These are phyloP conservation scores for Dermolepida albohirtum DNA, from an alignment of 2,888 invertebrate genomes.

Conservation along the genomic window DNA sequence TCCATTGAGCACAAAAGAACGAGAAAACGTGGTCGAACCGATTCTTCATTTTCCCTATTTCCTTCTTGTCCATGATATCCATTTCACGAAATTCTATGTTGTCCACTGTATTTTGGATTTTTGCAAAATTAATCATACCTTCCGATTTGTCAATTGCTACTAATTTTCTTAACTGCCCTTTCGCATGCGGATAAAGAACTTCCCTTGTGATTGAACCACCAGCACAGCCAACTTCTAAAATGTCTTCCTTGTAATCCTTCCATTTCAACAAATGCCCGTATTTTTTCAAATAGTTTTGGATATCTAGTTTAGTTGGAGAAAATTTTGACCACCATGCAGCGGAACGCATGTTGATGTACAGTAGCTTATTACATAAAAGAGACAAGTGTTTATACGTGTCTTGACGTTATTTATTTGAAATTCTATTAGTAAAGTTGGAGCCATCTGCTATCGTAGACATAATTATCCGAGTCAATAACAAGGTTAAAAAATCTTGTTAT, in stretches of 20 bases:
- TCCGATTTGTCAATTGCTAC: slow-evolving; percentile 4
- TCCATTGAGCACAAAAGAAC: slow-evolving; percentile 2
- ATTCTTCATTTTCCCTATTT: neutral
- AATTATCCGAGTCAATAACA: too few relatives aligned
- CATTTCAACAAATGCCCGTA: neutral
- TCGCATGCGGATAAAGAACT: slow-evolving; percentile 2
- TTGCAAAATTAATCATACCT: neutral
- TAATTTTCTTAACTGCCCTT: slow-evolving; percentile 2
- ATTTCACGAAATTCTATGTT: slow-evolving; percentile 6
- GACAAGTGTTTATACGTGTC: too few relatives aligned
- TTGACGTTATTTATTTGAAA: too few relatives aligned
- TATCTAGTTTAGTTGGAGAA: too few relatives aligned
- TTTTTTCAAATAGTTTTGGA: too few relatives aligned
- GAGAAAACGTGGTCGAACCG: slow-evolving; percentile 11
- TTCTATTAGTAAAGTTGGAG: too few relatives aligned
- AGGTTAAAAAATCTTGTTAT: too few relatives aligned
- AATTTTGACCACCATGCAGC: too few relatives aligned
- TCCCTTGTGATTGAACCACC: slow-evolving; percentile 3
- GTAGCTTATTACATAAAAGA: too few relatives aligned
- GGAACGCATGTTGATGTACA: too few relatives aligned
- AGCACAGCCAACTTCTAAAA: slow-evolving; percentile 20
- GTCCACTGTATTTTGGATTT: neutral
- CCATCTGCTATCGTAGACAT: too few relatives aligned
- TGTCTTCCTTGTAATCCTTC: neutral
- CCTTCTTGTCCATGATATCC: neutral